A percentile compares a stretch with the other conserved stretches of the same genome.
Evolutionary conservation across 1,140 invertebrate species (phyloP).

Genomic region (Ips typographus): DNA sequence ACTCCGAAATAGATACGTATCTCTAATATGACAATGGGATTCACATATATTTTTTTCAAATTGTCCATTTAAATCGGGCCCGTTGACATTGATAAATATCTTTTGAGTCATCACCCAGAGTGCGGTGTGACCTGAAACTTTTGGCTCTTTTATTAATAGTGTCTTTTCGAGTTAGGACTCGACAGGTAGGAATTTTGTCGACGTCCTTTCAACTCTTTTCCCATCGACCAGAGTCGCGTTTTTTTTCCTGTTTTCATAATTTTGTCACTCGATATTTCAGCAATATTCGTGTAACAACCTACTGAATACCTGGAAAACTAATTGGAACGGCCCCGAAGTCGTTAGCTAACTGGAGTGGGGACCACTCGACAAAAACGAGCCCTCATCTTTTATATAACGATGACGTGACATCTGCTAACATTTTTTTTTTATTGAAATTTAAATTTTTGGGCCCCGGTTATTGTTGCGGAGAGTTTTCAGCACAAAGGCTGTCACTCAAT

Average conservation of each 20-base stretch:
- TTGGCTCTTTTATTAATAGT: slow-evolving; percentile 23
- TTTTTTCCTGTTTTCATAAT: no score
- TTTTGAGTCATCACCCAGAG: slow-evolving; percentile 19
- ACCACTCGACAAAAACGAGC: slow-evolving; percentile 2
- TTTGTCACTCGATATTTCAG: no score
- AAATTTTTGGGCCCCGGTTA: not conserved
- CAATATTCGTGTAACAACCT: not conserved
- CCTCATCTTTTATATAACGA: not conserved
- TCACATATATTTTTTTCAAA: slow-evolving; percentile 17
- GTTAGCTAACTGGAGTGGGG: not conserved
- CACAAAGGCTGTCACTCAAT: not conserved
- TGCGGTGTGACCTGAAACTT: slow-evolving; percentile 10
- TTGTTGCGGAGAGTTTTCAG: not conserved
- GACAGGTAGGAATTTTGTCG: slow-evolving; percentile 12
- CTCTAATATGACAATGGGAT: slow-evolving; percentile 24
- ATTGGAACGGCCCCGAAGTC: not conserved
- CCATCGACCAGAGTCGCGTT: no score
- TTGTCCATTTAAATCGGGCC: slow-evolving; percentile 19
- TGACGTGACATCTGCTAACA: slow-evolving; percentile 1
- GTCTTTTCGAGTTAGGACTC: slow-evolving; percentile 5
- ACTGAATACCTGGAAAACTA: not conserved
- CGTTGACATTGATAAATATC: slow-evolving; percentile 24
- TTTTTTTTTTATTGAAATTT: slow-evolving; percentile 1
- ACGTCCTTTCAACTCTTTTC: no score
- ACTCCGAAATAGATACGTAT: slow-evolving; percentile 16